Conservation (phyloP, 2,113 vertebrate genomes). For the Lates calcarifer region DNA sequence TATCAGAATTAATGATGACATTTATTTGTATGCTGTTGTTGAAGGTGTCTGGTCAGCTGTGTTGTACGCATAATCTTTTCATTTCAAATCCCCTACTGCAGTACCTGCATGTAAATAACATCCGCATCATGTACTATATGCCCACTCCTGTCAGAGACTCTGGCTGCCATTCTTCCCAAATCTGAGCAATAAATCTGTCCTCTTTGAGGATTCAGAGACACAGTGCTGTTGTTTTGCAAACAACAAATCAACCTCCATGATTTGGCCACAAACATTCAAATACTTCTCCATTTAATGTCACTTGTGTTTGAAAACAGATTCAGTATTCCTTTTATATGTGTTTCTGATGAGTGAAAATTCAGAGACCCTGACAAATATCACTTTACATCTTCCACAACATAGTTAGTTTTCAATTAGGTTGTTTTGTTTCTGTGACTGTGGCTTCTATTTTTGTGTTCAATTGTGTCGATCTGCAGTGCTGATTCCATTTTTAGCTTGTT, state of each 20-base stretch:
- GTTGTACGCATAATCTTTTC: slow-evolving; percentile 27
- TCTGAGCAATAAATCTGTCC: background rate
- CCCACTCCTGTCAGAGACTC: slow-evolving; percentile 10
- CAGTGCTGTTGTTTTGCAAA: background rate
- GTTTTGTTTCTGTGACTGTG: background rate
- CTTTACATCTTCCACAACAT: background rate
- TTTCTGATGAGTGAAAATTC: background rate
- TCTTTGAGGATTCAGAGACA: background rate
- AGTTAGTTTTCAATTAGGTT: slow-evolving; percentile 11
- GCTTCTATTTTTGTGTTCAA: background rate
- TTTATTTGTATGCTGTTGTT: slow-evolving; percentile 40
- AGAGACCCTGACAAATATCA: too few species aligned
- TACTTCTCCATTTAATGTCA: background rate
- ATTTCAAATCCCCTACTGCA: slow-evolving; percentile 18
- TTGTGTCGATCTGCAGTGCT: background rate
- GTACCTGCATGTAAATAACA: slow-evolving; percentile 20
- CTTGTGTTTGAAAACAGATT: slow-evolving; percentile 5
- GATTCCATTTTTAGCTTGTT: background rate
- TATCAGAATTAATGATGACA: slow-evolving; percentile 25
- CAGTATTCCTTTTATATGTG: background rate
- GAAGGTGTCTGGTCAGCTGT: slow-evolving; percentile 16
- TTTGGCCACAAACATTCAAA: background rate
- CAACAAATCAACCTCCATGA: background rate
- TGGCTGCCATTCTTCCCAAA: background rate
- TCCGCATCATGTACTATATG: slow-evolving; percentile 5